phyloP scores from a whole-genome alignment of 1,140 invertebrate species.

The Antheraea mylitta region DNA sequence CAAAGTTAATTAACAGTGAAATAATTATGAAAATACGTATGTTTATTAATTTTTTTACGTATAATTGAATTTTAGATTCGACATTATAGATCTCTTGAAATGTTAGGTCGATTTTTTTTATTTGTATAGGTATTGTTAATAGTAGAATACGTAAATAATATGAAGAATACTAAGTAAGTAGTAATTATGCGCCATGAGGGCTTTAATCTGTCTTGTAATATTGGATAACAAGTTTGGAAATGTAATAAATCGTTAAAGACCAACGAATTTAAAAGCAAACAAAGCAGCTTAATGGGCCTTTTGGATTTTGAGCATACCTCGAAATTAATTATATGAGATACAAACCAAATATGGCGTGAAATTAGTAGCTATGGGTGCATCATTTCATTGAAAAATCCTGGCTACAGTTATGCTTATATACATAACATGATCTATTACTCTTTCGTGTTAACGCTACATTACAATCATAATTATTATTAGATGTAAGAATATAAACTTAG shows the following conservation, averaged over 20 bases:
- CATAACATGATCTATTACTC: neutral
- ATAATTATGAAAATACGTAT: neutral
- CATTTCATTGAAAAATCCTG: neutral
- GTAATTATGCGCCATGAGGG: neutral
- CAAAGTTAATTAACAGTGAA: neutral
- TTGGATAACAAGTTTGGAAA: no score
- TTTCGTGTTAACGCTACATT: neutral
- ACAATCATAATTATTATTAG: neutral
- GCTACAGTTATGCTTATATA: neutral
- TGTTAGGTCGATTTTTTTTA: slow-evolving; percentile 8
- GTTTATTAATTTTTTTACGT: neutral
- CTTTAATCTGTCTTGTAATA: neutral
- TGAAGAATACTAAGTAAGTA: slow-evolving; percentile 8
- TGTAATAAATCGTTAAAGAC: no score
- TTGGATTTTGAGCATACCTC: no score
- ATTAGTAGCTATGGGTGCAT: neutral
- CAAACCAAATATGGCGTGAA: neutral
- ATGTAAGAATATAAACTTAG: neutral
- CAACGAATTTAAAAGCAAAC: no score
- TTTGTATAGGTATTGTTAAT: slow-evolving; percentile 8
- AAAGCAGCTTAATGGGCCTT: no score
- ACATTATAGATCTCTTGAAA: slow-evolving; percentile 28
- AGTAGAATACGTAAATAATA: slow-evolving; percentile 10
- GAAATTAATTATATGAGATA: neutral
- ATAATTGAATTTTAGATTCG: slow-evolving; percentile 17